A percentile compares a stretch with the other conserved stretches of the same genome.
Evolutionary conservation across 2,888 invertebrate genomes (phyloP).

Genomic region (Andrena chrysosceles): DNA sequence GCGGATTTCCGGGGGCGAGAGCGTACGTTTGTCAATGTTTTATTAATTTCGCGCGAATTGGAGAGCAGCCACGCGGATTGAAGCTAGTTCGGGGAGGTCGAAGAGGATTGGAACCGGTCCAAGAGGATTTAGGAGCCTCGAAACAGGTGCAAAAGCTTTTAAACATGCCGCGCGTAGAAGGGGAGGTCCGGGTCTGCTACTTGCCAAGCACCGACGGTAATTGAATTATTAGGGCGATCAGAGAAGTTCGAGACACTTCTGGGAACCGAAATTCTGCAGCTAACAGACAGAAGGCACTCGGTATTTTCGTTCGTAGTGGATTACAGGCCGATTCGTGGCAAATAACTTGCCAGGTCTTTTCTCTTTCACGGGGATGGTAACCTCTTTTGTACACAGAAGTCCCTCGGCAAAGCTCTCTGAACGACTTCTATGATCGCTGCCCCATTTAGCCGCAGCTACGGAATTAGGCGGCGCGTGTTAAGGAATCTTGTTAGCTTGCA

Average conservation of each 20-base stretch:
- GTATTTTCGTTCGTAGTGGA: not conserved
- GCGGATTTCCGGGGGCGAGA: conserved; percentile 3
- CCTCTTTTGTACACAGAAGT: not conserved
- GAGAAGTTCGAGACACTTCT: not conserved
- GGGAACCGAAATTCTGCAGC: too few species aligned
- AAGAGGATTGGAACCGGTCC: conserved; percentile 43
- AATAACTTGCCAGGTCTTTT: not conserved
- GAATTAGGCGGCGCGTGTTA: conserved; percentile 32
- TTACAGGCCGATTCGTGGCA: not conserved
- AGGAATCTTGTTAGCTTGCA: conserved; percentile 48
- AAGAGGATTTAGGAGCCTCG: conserved; percentile 37
- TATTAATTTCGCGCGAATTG: conserved; percentile 43
- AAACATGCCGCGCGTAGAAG: conserved; percentile 19
- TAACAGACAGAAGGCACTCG: not conserved
- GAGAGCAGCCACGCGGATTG: conserved; percentile 23
- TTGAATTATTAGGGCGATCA: conserved; percentile 14
- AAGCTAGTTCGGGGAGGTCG: conserved; percentile 21
- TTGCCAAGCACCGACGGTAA: conserved; percentile 15
- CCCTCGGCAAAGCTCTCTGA: conserved; percentile 2
- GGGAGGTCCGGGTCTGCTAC: not conserved
- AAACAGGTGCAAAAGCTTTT: conserved; percentile 48
- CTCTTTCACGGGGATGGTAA: not conserved
- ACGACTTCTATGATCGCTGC: not conserved
- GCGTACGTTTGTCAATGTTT: conserved; percentile 35
- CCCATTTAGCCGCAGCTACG: not conserved